Evolutionary conservation across 2,888 invertebrate genomes (phyloP).

Genomic region (Noctua janthe): DNA sequence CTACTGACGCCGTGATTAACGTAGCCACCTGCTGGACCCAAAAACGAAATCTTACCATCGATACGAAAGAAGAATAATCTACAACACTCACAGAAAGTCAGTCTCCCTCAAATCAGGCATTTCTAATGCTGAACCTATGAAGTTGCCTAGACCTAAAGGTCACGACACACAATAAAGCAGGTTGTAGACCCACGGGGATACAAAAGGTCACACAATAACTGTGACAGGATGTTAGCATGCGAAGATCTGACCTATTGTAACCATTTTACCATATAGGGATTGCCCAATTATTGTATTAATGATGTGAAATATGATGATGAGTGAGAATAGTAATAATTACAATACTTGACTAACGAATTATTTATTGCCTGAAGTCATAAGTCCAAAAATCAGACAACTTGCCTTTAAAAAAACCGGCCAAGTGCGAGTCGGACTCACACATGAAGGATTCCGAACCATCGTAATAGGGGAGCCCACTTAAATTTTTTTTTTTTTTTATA

Average conservation of each 20-base stretch:
- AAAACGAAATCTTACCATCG: background rate
- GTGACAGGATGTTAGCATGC: slow-evolving; percentile 9
- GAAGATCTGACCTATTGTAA: slow-evolving; percentile 28
- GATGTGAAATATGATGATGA: background rate
- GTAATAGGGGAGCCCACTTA: too few relatives aligned
- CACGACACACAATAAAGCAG: slow-evolving; percentile 21
- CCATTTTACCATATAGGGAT: slow-evolving; percentile 6
- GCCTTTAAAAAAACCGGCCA: too few relatives aligned
- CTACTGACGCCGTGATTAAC: background rate
- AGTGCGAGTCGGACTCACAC: too few relatives aligned
- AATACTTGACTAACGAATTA: too few relatives aligned
- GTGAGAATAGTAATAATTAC: too few relatives aligned
- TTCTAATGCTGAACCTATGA: background rate
- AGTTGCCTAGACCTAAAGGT: slow-evolving; percentile 10
- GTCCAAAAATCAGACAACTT: too few relatives aligned
- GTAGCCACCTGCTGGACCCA: background rate
- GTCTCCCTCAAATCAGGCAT: background rate
- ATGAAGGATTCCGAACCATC: too few relatives aligned
- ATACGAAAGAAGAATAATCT: background rate
- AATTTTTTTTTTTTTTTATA: too few relatives aligned
- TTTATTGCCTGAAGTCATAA: too few relatives aligned
- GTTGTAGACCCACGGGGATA: slow-evolving; percentile 12
- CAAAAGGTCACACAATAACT: slow-evolving; percentile 31
- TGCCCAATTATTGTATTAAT: slow-evolving; percentile 2
- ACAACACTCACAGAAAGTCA: background rate